These are phyloP conservation scores for Encarsia formosa DNA, from an alignment of 2,888 invertebrate species.

Conservation along the genomic window DNA sequence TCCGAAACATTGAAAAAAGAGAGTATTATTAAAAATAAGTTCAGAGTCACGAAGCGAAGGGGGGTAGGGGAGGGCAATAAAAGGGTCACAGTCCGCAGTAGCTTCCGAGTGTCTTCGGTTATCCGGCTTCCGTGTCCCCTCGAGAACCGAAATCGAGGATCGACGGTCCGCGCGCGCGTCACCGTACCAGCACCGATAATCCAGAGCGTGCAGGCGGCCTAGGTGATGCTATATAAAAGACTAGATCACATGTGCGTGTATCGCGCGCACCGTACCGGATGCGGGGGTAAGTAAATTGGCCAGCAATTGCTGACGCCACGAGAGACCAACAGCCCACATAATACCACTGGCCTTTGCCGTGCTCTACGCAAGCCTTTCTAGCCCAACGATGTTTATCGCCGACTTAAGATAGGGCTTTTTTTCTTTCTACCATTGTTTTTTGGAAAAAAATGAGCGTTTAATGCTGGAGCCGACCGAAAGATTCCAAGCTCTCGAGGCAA, in stretches of 20 bases:
- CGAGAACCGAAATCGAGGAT: background rate
- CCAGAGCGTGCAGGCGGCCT: constrained; percentile 31
- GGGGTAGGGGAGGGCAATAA: constrained; percentile 1
- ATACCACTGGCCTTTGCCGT: constrained; percentile 26
- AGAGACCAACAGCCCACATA: constrained; percentile 31
- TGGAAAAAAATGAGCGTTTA: no score
- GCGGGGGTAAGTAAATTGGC: constrained; percentile 52
- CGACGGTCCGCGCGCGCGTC: constrained; percentile 7
- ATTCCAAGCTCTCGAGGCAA: no score
- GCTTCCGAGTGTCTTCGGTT: constrained; percentile 22
- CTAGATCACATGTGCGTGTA: background rate
- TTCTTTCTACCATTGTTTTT: no score
- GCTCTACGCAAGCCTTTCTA: no score
- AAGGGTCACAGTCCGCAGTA: background rate
- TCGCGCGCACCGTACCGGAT: constrained; percentile 42
- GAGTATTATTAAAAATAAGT: no score
- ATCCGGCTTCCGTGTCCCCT: constrained; percentile 25
- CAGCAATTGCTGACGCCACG: constrained; percentile 52
- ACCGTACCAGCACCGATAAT: constrained; percentile 35
- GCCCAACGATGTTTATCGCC: no score
- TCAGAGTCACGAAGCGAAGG: no score
- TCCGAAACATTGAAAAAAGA: no score
- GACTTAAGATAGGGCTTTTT: no score
- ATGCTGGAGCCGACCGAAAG: no score
- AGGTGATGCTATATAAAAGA: no score